These are phyloP conservation scores for Caenorhabditis sp. DNA, from an alignment of 2,888 invertebrate genomes.

Conservation along the genomic window DNA sequence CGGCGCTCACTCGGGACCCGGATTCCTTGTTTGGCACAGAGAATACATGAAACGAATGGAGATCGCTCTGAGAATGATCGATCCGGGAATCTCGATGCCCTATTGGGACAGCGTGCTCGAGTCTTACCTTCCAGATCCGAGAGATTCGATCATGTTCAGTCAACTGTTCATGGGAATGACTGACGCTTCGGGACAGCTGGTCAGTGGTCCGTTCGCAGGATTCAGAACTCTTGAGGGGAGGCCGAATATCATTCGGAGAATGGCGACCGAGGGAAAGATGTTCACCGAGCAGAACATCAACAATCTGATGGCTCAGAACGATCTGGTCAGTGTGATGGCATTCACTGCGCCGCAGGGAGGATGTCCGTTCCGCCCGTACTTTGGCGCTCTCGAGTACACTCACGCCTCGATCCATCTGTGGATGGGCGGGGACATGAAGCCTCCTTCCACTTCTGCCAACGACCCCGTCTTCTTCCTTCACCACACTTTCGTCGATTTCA, in stretches of 20 bases:
- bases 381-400: slow-evolving; percentile 77
- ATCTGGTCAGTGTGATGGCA: slow-evolving; percentile 75
- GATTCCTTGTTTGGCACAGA: slow-evolving; percentile 77
- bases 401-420: slow-evolving; percentile 77
- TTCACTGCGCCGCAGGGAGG: slow-evolving; percentile 75
- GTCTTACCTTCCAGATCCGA: slow-evolving; percentile 72
- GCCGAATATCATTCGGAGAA: slow-evolving; percentile 66
- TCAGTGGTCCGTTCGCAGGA: slow-evolving; percentile 71
- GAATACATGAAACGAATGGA: slow-evolving; percentile 77
- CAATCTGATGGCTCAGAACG: slow-evolving; percentile 72
- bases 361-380: slow-evolving; percentile 77
- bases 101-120: slow-evolving; percentile 79
- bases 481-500: slow-evolving; percentile 77
- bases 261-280: slow-evolving; percentile 71
- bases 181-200: slow-evolving; percentile 67
- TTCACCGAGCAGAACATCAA: slow-evolving; percentile 74
- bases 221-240: slow-evolving; percentile 75
- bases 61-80: slow-evolving; percentile 76
- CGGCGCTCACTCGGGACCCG: slow-evolving; percentile 78
- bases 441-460: slow-evolving; percentile 72
- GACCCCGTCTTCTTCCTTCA: slow-evolving; percentile 75
- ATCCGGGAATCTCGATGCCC: slow-evolving; percentile 79
- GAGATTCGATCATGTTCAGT: slow-evolving; percentile 75
- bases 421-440: slow-evolving; percentile 78
- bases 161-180: slow-evolving; percentile 70